Conservation (phyloP, 2,797 vertebrate species). For the Rhynchotus rufescens region DNA sequence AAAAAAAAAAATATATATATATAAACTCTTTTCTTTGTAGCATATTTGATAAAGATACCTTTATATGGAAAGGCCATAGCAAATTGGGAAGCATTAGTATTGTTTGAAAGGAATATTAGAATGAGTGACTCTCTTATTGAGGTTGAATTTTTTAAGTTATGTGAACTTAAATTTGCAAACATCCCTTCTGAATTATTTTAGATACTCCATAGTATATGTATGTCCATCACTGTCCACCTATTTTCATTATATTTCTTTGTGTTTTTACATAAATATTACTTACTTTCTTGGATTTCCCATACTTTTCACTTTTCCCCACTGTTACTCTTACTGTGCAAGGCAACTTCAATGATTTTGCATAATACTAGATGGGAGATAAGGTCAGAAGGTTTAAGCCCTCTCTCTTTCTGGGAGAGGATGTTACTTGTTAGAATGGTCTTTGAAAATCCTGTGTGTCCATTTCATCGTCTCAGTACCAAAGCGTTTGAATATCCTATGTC, state of each 20-base stretch:
- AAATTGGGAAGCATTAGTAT: neutral
- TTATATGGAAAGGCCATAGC: neutral
- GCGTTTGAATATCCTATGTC: neutral
- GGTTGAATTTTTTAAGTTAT: neutral
- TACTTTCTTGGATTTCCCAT: neutral
- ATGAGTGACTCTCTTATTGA: neutral
- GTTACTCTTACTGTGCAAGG: neutral
- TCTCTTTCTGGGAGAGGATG: neutral
- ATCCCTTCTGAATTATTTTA: neutral
- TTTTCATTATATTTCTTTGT: neutral
- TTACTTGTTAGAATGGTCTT: neutral
- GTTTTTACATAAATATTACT: neutral
- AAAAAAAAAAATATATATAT: too few relatives aligned
- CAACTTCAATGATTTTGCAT: neutral
- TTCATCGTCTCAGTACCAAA: neutral
- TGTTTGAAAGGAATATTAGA: neutral
- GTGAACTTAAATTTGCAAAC: neutral
- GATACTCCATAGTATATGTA: neutral
- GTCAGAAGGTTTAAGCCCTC: neutral
- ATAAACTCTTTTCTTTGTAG: too few relatives aligned
- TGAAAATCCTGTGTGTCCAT: neutral
- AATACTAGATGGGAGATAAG: accelerated
- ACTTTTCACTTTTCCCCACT: neutral
- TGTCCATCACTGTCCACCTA: neutral
- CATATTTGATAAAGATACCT: neutral